Evolutionary conservation across 1,140 invertebrate genomes (phyloP).

Genomic region (Solenopsis fugax): DNA sequence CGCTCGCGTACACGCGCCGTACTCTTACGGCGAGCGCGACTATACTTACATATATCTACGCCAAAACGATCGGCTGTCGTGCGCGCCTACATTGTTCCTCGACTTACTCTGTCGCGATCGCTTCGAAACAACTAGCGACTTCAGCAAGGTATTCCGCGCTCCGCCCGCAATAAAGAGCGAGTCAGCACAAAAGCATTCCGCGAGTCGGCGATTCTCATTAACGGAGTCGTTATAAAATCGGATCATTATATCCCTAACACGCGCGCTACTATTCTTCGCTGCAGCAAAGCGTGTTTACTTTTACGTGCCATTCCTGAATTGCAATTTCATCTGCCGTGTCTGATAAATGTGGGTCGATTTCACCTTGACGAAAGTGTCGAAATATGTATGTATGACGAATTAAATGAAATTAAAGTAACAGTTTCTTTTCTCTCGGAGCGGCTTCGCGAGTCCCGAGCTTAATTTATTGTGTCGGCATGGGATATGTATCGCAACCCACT

Average conservation of each 20-base stretch:
- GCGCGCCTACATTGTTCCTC: constrained; percentile 31
- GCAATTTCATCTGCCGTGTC: background rate
- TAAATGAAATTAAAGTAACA: constrained; percentile 29
- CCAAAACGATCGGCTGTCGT: constrained; percentile 26
- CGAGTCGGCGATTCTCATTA: constrained; percentile 31
- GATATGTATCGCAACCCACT: background rate
- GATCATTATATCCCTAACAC: background rate
- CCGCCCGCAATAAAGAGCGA: constrained; percentile 16
- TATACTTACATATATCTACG: background rate
- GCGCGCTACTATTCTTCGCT: background rate
- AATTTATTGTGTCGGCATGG: background rate
- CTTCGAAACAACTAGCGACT: constrained; percentile 17
- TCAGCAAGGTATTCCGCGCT: constrained; percentile 12
- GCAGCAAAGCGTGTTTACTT: background rate
- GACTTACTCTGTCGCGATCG: background rate
- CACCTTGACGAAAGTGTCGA: constrained; percentile 16
- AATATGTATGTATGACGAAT: constrained; percentile 14
- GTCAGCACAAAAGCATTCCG: background rate
- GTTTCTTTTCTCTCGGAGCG: background rate
- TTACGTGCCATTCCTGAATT: background rate
- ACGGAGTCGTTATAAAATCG: constrained; percentile 26
- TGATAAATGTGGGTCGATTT: constrained; percentile 19
- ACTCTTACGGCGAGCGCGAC: background rate
- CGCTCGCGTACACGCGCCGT: constrained; percentile 21
- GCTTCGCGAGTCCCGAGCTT: background rate